phyloP scores from a whole-genome alignment of 2,797 vertebrate species.

The Epinephelus malabaricus region DNA sequence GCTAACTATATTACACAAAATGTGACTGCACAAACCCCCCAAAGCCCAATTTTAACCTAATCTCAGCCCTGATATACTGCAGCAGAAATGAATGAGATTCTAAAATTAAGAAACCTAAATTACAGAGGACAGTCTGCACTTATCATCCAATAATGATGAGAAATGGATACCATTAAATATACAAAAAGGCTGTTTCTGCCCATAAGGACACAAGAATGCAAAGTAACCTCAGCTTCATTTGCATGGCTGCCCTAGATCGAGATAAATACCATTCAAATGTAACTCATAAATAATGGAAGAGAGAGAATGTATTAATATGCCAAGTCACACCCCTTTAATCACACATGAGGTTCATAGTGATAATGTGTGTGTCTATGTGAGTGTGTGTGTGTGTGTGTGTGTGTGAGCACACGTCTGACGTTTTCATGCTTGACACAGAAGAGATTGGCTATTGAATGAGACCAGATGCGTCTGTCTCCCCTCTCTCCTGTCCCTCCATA shows the following conservation, averaged over 20 bases:
- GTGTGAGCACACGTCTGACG: constrained; percentile 32
- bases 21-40: background rate
- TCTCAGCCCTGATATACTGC: constrained; percentile 18
- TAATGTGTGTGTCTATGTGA: constrained; percentile 23
- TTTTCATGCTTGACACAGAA: constrained; percentile 52
- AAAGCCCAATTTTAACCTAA: constrained; percentile 19
- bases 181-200: background rate
- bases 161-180: constrained; percentile 27
- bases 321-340: constrained; percentile 80
- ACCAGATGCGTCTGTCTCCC: constrained; percentile 71
- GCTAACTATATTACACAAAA: background rate
- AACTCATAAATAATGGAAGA: constrained; percentile 79
- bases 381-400: background rate
- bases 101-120: constrained; percentile 31
- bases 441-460: constrained; percentile 62
- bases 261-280: constrained; percentile 69
- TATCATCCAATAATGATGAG: constrained; percentile 19
- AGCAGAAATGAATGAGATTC: constrained; percentile 12
- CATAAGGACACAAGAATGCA: constrained; percentile 35
- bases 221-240: constrained; percentile 57
- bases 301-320: constrained; percentile 70
- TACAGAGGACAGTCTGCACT: constrained; percentile 13
- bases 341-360: constrained; percentile 40
- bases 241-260: constrained; percentile 58
- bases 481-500: constrained; percentile 48